These are phyloP conservation scores for Notechis scutatus DNA, from an alignment of 2,113 vertebrate species.

Conservation along the genomic window DNA sequence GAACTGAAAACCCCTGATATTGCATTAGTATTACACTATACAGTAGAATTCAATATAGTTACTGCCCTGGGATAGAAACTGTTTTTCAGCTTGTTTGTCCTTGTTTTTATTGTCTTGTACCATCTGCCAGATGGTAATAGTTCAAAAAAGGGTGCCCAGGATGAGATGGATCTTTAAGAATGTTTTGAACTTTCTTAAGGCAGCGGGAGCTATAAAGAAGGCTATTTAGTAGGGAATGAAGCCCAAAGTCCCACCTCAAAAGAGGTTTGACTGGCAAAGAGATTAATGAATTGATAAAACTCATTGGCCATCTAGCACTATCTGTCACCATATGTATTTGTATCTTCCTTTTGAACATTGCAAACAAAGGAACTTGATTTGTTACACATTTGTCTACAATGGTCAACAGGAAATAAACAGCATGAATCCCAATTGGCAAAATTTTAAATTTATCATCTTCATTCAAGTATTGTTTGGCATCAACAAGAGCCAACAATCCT, in stretches of 20 bases:
- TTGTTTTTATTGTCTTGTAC: no score
- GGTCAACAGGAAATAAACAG: not conserved
- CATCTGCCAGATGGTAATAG: no score
- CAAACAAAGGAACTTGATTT: not conserved
- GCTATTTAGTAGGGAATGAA: not conserved
- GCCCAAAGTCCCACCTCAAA: not conserved
- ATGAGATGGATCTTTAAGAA: no score
- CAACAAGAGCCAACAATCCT: not conserved
- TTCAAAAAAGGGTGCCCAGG: no score
- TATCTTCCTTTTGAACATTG: not conserved
- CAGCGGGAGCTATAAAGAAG: no score
- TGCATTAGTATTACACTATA: no score
- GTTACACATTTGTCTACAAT: not conserved
- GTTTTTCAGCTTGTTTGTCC: no score
- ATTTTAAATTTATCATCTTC: not conserved
- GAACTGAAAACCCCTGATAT: no score
- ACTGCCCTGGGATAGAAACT: no score
- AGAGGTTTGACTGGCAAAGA: not conserved
- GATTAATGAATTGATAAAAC: not conserved
- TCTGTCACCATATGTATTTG: not conserved
- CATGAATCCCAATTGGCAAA: not conserved
- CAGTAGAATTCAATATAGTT: no score
- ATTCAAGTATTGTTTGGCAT: not conserved
- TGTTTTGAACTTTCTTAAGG: no score
- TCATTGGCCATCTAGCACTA: not conserved